Evolutionary conservation across 2,797 vertebrate genomes (phyloP).

Genomic region (Tragelaphus eurycerus): DNA sequence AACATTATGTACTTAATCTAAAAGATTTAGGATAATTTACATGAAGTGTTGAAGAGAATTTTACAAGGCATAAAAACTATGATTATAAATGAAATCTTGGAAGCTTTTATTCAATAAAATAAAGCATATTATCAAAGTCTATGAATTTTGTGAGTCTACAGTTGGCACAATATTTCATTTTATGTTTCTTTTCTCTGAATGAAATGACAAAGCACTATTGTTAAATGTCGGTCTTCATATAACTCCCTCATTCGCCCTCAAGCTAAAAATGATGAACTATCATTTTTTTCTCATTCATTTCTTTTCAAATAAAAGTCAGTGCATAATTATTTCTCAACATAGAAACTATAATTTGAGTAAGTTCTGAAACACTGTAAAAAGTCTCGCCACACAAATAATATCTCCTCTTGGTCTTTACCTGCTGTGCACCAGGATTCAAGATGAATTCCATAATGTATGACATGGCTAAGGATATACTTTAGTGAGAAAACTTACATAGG

Average conservation of each 20-base stretch:
- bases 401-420: neutral
- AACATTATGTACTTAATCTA: neutral
- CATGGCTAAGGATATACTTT: neutral
- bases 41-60: neutral
- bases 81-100: neutral
- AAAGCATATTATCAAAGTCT: neutral
- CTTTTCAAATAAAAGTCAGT: neutral
- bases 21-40: neutral
- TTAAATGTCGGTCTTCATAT: neutral
- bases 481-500: neutral
- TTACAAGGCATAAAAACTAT: neutral
- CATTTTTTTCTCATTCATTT: neutral
- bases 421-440: neutral
- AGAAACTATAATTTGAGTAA: neutral
- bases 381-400: neutral
- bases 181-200: neutral
- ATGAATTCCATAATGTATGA: neutral
- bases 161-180: neutral
- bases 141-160: neutral
- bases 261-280: constrained; percentile 32
- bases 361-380: neutral
- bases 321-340: neutral
- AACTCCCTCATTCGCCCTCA: neutral
- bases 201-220: neutral
- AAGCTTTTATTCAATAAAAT: neutral